Base-by-base conservation (phyloP, 1,140 invertebrate genomes). In the Rhyzopertha dominica region DNA sequence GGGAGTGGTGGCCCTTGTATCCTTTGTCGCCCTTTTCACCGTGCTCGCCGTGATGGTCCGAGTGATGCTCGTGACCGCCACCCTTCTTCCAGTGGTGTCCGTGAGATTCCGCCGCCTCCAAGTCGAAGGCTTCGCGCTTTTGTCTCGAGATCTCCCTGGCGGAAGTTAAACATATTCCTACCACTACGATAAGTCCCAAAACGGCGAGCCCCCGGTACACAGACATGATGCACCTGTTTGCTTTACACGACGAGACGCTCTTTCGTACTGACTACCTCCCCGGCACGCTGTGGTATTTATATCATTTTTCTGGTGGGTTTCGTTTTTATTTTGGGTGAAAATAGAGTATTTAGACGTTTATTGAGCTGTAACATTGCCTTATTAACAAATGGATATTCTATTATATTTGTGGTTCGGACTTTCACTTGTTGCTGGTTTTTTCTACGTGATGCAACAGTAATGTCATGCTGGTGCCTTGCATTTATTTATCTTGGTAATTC, bases 1-100 rank as follows among this genome's bases (percentile, higher is more conserved):
- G 73, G 26, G 77, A 71, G 53, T 82, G 79, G 32, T 80, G 70
- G 2, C 74, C 62, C 43, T 78, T 74, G 62, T 76, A 69, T 0
- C 72, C 70, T 37, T 76, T 71, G 24, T 76, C 70, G 0, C 66
- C 74, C 51, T 82, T 80, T 5, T 78, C 72, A 0, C 79, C 79
- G 17, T 80, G 67, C 18, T 67, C 68, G 34, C 65, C 63, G 46
- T 78, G 74, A 39, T 78, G 75, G 37, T 78, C 73, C 4, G 73
- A 61, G 50, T 80, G 74, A 38, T 79, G 71, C 34, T 79, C 72
- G 24, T 74, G 70, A 0, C 75, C 76, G 0, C 69, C 76, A 17
- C 79, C 79, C 24, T 75, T 71, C 28, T 77, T 72, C 47, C 69
- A 69, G 20, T 55, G 43, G 32, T 58, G 49, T 13, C 47, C 47